These are phyloP conservation scores for Falco rusticolus DNA, from an alignment of 2,797 vertebrate species.

Conservation along the genomic window DNA sequence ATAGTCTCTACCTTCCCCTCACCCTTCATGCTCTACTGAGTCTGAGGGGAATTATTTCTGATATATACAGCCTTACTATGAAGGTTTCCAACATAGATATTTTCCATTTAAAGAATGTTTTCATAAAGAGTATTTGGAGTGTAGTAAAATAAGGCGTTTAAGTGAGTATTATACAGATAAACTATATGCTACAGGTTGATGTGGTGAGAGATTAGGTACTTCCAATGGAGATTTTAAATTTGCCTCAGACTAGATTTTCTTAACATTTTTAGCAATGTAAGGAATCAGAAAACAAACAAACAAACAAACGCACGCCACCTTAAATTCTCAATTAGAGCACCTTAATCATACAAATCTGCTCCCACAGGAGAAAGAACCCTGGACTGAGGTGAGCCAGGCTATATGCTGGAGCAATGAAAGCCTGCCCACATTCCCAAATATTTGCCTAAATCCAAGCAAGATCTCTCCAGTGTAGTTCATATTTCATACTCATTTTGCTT, in stretches of 20 bases:
- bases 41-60: neutral
- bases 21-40: neutral
- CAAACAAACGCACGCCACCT: neutral
- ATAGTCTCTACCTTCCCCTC: neutral
- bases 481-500: neutral
- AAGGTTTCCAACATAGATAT: neutral
- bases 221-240: neutral
- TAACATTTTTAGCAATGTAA: neutral
- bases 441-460: neutral
- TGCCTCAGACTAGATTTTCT: neutral
- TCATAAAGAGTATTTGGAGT: neutral
- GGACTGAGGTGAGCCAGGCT: neutral
- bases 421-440: neutral
- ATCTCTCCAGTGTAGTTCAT: neutral
- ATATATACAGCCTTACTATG: neutral
- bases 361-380: neutral
- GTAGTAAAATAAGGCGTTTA: neutral
- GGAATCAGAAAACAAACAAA: neutral
- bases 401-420: neutral
- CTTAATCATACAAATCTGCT: neutral
- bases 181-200: neutral
- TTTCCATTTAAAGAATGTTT: neutral
- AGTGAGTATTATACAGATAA: neutral
- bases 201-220: neutral
- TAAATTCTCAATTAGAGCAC: neutral